Conservation (phyloP, 1,140 invertebrate genomes). For the Globodera ellingtonae region DNA sequence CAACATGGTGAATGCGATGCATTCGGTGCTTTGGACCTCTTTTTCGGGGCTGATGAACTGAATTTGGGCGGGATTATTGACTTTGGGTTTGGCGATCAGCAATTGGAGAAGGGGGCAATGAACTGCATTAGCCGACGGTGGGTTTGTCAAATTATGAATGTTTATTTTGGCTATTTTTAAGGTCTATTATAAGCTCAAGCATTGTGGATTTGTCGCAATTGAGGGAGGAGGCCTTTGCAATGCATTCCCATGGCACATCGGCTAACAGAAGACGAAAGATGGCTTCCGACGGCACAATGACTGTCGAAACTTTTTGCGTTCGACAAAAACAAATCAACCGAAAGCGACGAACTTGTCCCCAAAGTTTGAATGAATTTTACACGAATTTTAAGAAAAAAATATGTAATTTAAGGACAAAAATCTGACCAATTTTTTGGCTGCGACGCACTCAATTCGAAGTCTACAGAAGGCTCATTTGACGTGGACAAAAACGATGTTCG, state of each 20-base stretch:
- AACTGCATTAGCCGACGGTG: conserved; percentile 16
- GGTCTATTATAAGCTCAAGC: conserved; percentile 28
- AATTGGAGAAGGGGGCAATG: conserved; percentile 7
- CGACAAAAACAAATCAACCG: background rate
- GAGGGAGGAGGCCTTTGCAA: conserved; percentile 35
- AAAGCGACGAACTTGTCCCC: background rate
- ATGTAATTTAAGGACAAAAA: background rate
- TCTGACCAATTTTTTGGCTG: background rate
- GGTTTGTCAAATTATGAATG: background rate
- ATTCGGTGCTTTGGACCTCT: conserved; percentile 17
- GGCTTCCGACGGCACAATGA: background rate
- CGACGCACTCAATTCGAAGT: background rate
- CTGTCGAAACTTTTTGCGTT: background rate
- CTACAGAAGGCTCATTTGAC: background rate
- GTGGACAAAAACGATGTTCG: background rate
- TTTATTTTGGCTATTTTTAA: conserved; percentile 7
- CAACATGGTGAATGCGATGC: conserved; percentile 9
- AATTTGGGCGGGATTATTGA: conserved; percentile 33
- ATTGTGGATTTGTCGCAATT: conserved; percentile 31
- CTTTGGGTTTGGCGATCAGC: background rate
- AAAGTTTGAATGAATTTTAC: background rate
- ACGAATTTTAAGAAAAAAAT: background rate
- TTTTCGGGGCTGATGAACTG: conserved; percentile 39
- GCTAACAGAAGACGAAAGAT: background rate
- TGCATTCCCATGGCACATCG: background rate